Percentiles rank a stretch among this genome's conserved stretches.
phyloP scores from a whole-genome alignment of 1,140 invertebrate species.

The Drosophila tropicalis region DNA sequence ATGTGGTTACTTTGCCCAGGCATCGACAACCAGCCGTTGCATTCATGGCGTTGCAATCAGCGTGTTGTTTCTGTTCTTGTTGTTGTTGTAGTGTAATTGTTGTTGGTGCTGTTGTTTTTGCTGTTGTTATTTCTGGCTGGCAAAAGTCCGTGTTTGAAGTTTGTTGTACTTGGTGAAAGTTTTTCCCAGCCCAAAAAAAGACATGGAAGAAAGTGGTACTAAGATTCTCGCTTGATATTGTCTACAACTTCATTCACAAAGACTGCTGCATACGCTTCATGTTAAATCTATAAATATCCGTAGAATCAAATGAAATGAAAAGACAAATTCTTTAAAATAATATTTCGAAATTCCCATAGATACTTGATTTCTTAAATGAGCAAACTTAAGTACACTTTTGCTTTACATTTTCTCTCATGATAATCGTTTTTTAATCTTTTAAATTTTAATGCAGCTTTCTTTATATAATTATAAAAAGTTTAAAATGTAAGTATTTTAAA shows the following conservation, averaged over 20 bases:
- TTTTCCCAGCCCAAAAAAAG: conserved; percentile 24
- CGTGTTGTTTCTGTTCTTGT: conserved; percentile 22
- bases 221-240: conserved; percentile 3
- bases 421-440: no score
- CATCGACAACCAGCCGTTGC: conserved; percentile 68
- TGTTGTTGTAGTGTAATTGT: background rate
- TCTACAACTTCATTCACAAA: conserved; percentile 10
- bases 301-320: no score
- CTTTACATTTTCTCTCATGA: no score
- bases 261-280: conserved; percentile 57
- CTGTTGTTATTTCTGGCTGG: background rate
- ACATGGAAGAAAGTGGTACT: conserved; percentile 23
- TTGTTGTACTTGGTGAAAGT: conserved; percentile 63
- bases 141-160: conserved; percentile 20
- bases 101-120: background rate
- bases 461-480: no score
- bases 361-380: no score
- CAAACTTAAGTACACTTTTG: no score
- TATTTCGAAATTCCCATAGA: no score
- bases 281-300: no score
- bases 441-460: no score
- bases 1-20: conserved; percentile 54
- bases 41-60: conserved; percentile 36
- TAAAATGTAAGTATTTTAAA: no score
- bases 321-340: no score